A percentile compares a stretch with the other conserved stretches of the same genome.
These are phyloP conservation scores for Ophthalmolycus amberensis DNA, from an alignment of 2,113 vertebrate species.

Conservation along the genomic window DNA sequence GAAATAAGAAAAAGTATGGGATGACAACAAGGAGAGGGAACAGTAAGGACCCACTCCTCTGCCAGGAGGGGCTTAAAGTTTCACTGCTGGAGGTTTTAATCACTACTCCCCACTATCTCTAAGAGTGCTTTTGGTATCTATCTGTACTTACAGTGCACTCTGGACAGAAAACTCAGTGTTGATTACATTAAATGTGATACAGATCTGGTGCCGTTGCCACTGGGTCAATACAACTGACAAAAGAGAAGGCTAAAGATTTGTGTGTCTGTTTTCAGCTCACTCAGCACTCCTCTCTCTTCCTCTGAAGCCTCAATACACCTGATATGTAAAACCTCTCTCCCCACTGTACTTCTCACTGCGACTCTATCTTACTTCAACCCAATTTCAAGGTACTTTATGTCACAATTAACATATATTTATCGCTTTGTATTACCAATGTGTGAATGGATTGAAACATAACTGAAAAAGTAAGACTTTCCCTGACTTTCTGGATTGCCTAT, in stretches of 20 bases:
- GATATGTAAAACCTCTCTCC: slow-evolving; percentile 39
- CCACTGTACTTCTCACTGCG: background rate
- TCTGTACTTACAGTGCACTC: slow-evolving; percentile 17
- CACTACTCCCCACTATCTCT: background rate
- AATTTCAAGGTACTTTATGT: background rate
- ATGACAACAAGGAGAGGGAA: background rate
- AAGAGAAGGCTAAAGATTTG: slow-evolving; percentile 24
- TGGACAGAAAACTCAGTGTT: slow-evolving; percentile 57
- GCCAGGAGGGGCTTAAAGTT: background rate
- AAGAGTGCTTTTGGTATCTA: slow-evolving; percentile 26
- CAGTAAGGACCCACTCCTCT: slow-evolving; percentile 1
- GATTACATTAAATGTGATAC: slow-evolving; percentile 62
- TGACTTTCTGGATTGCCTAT: background rate
- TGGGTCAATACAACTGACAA: slow-evolving; percentile 64
- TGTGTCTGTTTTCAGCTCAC: slow-evolving; percentile 26
- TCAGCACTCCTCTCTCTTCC: slow-evolving; percentile 37
- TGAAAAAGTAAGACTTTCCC: background rate
- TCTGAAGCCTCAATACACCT: slow-evolving; percentile 21
- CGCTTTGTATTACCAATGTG: background rate
- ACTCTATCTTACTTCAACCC: background rate
- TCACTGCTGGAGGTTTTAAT: slow-evolving; percentile 27
- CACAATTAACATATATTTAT: background rate
- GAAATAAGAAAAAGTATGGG: slow-evolving; percentile 8
- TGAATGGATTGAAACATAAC: background rate
- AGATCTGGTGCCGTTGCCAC: slow-evolving; percentile 46